Evolutionary conservation across 2,797 vertebrate species (phyloP).

Genomic region (Sebastiscus albofasciatus): DNA sequence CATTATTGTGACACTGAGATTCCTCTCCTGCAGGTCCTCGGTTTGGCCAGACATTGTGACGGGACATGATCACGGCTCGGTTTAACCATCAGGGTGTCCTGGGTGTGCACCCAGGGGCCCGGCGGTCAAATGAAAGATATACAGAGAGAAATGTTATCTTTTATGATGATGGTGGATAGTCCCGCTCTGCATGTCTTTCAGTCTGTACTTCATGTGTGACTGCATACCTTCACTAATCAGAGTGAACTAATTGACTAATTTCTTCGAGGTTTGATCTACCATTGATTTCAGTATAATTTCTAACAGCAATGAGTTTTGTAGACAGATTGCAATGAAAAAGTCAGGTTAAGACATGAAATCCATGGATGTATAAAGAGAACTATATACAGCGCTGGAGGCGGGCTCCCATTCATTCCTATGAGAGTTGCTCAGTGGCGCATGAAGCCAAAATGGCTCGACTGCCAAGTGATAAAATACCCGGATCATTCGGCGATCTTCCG

Average conservation of each 20-base stretch:
- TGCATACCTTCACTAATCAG: not conserved
- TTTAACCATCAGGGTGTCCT: slow-evolving; percentile 27
- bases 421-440: too few relatives aligned
- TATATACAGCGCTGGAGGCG: too few relatives aligned
- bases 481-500: too few relatives aligned
- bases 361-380: too few relatives aligned
- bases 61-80: not conserved
- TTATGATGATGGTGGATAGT: not conserved
- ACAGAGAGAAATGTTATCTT: not conserved
- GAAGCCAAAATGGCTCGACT: too few relatives aligned
- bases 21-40: slow-evolving; percentile 45
- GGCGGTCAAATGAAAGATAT: slow-evolving; percentile 4
- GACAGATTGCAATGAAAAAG: not conserved
- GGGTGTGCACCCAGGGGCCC: not conserved
- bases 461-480: too few relatives aligned
- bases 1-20: slow-evolving; percentile 52
- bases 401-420: too few relatives aligned
- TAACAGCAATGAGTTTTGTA: not conserved
- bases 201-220: not conserved
- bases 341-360: not conserved
- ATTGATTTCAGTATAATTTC: not conserved
- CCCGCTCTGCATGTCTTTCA: not conserved
- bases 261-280: not conserved
- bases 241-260: not conserved
- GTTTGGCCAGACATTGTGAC: slow-evolving; percentile 53